Evolutionary conservation across 2,888 invertebrate genomes (phyloP).

Genomic region (Chrysotoxum bicinctum): DNA sequence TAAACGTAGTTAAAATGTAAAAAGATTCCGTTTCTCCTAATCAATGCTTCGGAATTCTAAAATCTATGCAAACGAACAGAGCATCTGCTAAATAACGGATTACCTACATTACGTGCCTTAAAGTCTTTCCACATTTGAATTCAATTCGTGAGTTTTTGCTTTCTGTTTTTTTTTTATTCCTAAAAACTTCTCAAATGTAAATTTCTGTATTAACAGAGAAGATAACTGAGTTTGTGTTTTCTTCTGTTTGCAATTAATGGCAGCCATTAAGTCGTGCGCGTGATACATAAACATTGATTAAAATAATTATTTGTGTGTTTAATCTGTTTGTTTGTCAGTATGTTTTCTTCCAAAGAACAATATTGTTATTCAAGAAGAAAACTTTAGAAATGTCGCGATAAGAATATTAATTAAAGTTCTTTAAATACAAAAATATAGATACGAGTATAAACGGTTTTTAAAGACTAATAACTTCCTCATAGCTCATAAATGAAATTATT

Average conservation of each 20-base stretch:
- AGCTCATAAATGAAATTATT: too few species aligned
- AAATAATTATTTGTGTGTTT: constrained; percentile 61
- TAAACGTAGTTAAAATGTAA: constrained; percentile 25
- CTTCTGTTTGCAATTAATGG: constrained; percentile 59
- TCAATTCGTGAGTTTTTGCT: constrained; percentile 34
- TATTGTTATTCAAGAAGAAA: constrained; percentile 19
- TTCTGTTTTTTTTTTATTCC: neutral
- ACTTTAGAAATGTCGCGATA: constrained; percentile 57
- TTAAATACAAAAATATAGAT: constrained; percentile 19
- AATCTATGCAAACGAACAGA: constrained; percentile 25
- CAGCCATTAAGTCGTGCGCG: constrained; percentile 46
- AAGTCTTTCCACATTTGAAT: constrained; percentile 58
- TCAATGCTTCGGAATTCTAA: constrained; percentile 9
- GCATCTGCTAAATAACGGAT: constrained; percentile 64
- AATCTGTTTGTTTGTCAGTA: constrained; percentile 61
- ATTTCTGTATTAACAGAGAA: constrained; percentile 40
- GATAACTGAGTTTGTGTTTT: neutral
- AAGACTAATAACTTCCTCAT: too few species aligned
- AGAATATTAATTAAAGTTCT: constrained; percentile 56
- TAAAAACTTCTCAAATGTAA: constrained; percentile 51
- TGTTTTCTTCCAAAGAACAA: constrained; percentile 26
- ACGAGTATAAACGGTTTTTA: too few species aligned
- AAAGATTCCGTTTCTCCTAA: constrained; percentile 28
- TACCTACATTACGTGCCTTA: constrained; percentile 65
- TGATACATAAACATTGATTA: constrained; percentile 68